A percentile compares a stretch with the other conserved stretches of the same genome.
Conservation (phyloP, 2,888 invertebrate species). For the Cremastinae sp. region DNA sequence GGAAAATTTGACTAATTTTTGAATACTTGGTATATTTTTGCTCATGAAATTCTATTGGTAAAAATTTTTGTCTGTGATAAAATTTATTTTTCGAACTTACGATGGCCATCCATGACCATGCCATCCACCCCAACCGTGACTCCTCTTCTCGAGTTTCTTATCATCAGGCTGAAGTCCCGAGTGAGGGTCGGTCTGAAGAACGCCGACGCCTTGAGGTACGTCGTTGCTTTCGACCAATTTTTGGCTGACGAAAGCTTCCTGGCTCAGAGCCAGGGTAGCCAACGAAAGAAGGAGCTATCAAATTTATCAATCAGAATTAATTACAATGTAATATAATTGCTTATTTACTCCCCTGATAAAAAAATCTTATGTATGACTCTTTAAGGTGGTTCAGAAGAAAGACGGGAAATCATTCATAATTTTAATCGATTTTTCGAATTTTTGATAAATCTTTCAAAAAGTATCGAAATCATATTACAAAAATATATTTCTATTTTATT, state of each 20-base stretch:
- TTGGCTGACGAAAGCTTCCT: constrained; percentile 57
- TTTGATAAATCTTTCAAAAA: too few relatives aligned
- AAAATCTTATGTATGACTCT: too few relatives aligned
- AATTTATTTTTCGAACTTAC: constrained; percentile 57
- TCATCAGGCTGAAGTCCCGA: constrained; percentile 50
- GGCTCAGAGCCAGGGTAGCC: constrained; percentile 63
- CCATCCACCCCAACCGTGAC: constrained; percentile 67
- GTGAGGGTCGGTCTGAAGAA: constrained; percentile 54
- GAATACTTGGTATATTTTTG: too few relatives aligned
- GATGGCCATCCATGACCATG: constrained; percentile 67
- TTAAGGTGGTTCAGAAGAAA: too few relatives aligned
- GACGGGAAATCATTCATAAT: too few relatives aligned
- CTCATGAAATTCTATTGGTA: too few relatives aligned
- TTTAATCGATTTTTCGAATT: too few relatives aligned
- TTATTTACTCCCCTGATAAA: neutral
- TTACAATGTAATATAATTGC: neutral
- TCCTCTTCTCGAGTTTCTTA: constrained; percentile 70
- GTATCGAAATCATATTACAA: too few relatives aligned
- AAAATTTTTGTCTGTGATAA: neutral
- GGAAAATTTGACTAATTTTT: too few relatives aligned
- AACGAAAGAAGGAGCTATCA: constrained; percentile 68
- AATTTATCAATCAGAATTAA: neutral
- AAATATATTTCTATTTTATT: too few relatives aligned
- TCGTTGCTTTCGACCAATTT: constrained; percentile 59
- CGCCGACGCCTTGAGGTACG: constrained; percentile 47